Percentiles rank a stretch among this genome's conserved stretches.
These are phyloP conservation scores for Rutilus rutilus DNA, from an alignment of 2,113 vertebrate genomes.

Conservation along the genomic window DNA sequence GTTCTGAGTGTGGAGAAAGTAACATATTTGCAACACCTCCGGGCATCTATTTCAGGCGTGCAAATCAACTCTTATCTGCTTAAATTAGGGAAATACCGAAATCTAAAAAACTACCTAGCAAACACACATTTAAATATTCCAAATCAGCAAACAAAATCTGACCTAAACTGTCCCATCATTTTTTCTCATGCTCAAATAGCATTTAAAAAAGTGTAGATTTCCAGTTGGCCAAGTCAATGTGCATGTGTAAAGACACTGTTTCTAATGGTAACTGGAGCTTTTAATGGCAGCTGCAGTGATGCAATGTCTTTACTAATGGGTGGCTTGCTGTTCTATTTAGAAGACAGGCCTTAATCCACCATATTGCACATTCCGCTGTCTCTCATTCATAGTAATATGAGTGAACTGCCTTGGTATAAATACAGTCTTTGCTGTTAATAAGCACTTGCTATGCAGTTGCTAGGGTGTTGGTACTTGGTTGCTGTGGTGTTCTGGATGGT, in stretches of 20 bases:
- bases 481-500: constrained; percentile 5
- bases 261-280: not conserved
- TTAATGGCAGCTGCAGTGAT: not conserved
- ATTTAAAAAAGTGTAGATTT: not conserved
- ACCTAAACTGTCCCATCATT: not conserved
- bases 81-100: not conserved
- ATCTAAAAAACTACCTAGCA: not conserved
- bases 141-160: not conserved
- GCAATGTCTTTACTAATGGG: not conserved
- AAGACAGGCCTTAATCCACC: not conserved
- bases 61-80: not conserved
- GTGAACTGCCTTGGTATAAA: not conserved
- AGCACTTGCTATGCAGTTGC: not conserved
- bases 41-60: not conserved
- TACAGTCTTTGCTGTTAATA: not conserved
- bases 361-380: not conserved
- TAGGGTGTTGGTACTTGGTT: not conserved
- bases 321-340: not conserved
- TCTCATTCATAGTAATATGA: not conserved
- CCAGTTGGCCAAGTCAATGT: not conserved
- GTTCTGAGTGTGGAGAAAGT: not conserved
- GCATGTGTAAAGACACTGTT: not conserved
- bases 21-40: not conserved
- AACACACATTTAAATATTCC: too few species aligned
- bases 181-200: not conserved